Evolutionary conservation across 1,140 invertebrate species (phyloP), one percentile per base, ranked within the genome.

Genomic region (Drosophila kohkoa): DNA sequence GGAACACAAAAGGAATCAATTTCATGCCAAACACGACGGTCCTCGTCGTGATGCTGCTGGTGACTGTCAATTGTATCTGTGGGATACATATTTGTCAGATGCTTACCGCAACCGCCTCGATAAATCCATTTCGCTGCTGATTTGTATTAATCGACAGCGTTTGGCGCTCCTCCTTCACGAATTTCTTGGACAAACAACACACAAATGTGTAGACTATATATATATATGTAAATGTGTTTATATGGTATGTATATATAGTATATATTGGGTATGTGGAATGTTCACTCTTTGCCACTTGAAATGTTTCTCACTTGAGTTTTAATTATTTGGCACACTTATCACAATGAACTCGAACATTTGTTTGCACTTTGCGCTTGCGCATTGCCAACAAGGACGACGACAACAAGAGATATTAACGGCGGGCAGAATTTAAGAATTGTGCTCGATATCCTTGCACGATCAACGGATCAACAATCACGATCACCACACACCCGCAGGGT

Each of bases 81-180:
- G 49, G 59, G 59, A 75, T 75, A 81, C 68, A 89, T 89, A 79
- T 89, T 85, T 89, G 85, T 90, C 74, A 66, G 77, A 89, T 91
- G 81, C 90, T 92, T 92, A 92, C 90, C 90, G 86, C 81, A 91
- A 90, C 81, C 90, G 90, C 90, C 90, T 86, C 71, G 90, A 92
- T 92, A 92, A 92, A 92, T 92, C 90, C 90, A 92, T 92, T 89
- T 89, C 85, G 87, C 58, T 64, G 78, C 75, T 89, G 75, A 60
- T 58, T 41, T 66, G 48, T 68, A 67, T 71, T 87, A 86, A 81
- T 73, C 69, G 79, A 75, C 70, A 68, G 64, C 80, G 65, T 73
- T 46, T 60, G 54, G 54, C 51, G 60, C 62, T 73, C 62, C 68
- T 35, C 11, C 13, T 58, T 59, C 51, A 38, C 30, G n/a, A 45